A percentile compares a stretch with the other conserved stretches of the same genome.
phyloP scores from a whole-genome alignment of 2,888 invertebrate species.

The Slavum lentiscoides region DNA sequence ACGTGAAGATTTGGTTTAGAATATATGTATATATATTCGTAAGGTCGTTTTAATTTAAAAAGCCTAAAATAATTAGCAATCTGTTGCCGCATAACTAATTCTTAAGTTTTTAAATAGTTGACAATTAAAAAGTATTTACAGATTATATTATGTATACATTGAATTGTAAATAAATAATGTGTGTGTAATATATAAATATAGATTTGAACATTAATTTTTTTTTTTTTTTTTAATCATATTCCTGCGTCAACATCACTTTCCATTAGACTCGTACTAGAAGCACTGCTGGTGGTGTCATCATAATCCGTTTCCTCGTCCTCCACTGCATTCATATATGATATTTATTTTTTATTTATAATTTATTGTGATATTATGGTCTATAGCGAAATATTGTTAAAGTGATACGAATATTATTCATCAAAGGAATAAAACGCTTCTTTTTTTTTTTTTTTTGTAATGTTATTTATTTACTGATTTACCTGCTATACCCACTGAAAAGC shows the following conservation, averaged over 20 bases:
- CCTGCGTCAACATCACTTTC: slow-evolving; percentile 9
- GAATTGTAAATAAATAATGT: slow-evolving; percentile 40
- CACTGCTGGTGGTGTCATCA: slow-evolving; percentile 7
- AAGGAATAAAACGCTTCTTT: too few relatives aligned
- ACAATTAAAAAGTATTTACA: slow-evolving; percentile 27
- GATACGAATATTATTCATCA: too few relatives aligned
- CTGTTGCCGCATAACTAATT: slow-evolving; percentile 21
- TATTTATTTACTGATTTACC: too few relatives aligned
- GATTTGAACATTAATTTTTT: slow-evolving; percentile 23
- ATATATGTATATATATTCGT: too few relatives aligned
- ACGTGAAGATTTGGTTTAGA: not conserved
- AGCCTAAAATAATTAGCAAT: slow-evolving; percentile 20
- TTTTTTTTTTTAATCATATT: too few relatives aligned
- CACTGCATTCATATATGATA: slow-evolving; percentile 13
- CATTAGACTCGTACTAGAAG: not conserved
- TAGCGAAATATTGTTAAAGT: too few relatives aligned
- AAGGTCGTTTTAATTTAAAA: slow-evolving; percentile 19
- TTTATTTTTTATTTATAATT: too few relatives aligned
- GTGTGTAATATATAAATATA: slow-evolving; percentile 30
- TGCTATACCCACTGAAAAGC: too few relatives aligned
- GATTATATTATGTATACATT: slow-evolving; percentile 20
- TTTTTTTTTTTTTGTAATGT: too few relatives aligned
- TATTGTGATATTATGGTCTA: too few relatives aligned
- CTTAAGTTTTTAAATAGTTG: slow-evolving; percentile 33
- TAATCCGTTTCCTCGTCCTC: slow-evolving; percentile 19